These are phyloP conservation scores for Pteria penguin DNA, from an alignment of 2,888 invertebrate species.

Conservation along the genomic window DNA sequence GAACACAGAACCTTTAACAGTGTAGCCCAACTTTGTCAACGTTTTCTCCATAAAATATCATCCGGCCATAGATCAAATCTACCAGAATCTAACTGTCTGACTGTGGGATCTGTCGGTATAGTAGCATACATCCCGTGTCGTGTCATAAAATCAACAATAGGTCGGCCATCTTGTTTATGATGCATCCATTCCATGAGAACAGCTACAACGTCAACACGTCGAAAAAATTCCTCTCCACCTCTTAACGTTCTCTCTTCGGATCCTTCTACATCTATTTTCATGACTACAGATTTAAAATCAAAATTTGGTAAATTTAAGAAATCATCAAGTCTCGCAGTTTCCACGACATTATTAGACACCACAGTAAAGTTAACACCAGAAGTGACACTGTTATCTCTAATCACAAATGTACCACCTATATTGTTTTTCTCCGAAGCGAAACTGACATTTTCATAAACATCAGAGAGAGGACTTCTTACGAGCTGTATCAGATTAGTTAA, in stretches of 20 bases:
- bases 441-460: slow-evolving; percentile 25
- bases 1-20: no score
- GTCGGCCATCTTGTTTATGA: not conserved
- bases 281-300: slow-evolving; percentile 31
- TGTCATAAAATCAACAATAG: slow-evolving; percentile 20
- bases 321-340: slow-evolving; percentile 29
- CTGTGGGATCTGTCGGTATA: slow-evolving; percentile 9
- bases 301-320: slow-evolving; percentile 28
- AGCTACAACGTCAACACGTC: slow-evolving; percentile 25
- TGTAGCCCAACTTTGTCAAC: no score
- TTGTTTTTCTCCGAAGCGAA: slow-evolving; percentile 23
- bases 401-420: slow-evolving; percentile 38
- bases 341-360: slow-evolving; percentile 13
- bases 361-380: slow-evolving; percentile 17
- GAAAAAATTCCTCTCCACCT: slow-evolving; percentile 33
- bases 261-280: slow-evolving; percentile 43
- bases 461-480: slow-evolving; percentile 32
- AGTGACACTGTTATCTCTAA: slow-evolving; percentile 21
- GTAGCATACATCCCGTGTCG: slow-evolving; percentile 18
- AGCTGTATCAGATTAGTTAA: slow-evolving; percentile 13
- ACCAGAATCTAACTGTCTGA: no score
- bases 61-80: slow-evolving; percentile 12
- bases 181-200: slow-evolving; percentile 42
- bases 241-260: slow-evolving; percentile 31
- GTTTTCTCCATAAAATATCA: slow-evolving; percentile 18